A percentile compares a stretch with the other conserved stretches of the same genome.
These are phyloP conservation scores for Yponomeuta cagnagella DNA, from an alignment of 2,888 invertebrate species.

Conservation along the genomic window DNA sequence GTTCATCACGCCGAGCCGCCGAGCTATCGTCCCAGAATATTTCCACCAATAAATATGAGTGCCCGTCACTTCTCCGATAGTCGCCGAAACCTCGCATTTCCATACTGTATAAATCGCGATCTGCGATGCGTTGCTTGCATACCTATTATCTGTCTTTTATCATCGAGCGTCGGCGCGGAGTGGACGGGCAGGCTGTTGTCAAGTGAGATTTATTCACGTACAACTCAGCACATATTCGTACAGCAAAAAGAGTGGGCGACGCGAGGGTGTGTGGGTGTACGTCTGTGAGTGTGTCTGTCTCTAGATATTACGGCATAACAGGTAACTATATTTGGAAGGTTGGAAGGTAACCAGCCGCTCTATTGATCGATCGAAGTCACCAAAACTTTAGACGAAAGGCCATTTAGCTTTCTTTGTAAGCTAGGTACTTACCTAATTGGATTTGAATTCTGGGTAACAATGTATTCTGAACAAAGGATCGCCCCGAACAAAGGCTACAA, in stretches of 20 bases:
- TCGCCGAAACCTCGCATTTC: too few species aligned
- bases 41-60: too few species aligned
- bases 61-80: too few species aligned
- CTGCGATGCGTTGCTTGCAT: background rate
- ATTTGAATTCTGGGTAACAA: background rate
- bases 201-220: conserved; percentile 51
- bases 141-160: background rate
- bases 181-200: conserved; percentile 11
- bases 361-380: background rate
- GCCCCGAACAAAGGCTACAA: background rate
- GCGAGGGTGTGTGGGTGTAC: conserved; percentile 42
- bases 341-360: background rate
- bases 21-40: too few species aligned
- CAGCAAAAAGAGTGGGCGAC: background rate
- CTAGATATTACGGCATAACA: conserved; percentile 34
- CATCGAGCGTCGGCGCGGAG: background rate
- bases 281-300: conserved; percentile 34
- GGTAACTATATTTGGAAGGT: background rate
- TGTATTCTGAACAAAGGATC: background rate
- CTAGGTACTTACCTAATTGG: background rate
- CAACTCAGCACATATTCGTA: conserved; percentile 37
- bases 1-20: too few species aligned
- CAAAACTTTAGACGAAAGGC: background rate
- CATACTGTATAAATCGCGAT: too few species aligned
- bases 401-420: background rate